These are phyloP conservation scores for Lycorma delicatula DNA, from an alignment of 1,140 invertebrate species.

Conservation along the genomic window DNA sequence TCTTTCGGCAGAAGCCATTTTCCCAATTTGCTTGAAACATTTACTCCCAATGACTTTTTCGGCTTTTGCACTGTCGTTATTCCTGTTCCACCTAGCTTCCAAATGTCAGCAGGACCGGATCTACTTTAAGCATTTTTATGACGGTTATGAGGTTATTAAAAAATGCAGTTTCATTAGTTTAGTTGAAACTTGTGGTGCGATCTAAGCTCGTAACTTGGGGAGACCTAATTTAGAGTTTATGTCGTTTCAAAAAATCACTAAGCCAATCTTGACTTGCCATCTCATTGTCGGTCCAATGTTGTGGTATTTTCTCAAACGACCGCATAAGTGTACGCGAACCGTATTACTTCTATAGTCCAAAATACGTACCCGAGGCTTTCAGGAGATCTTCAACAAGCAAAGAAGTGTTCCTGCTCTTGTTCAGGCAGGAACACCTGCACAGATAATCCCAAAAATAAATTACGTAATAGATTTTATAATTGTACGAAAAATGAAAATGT, in stretches of 20 bases:
- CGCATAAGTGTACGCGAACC: too few relatives aligned
- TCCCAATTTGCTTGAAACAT: constrained; percentile 41
- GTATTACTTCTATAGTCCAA: too few relatives aligned
- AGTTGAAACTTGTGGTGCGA: constrained; percentile 14
- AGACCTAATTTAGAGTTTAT: constrained; percentile 33
- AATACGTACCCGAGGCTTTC: too few relatives aligned
- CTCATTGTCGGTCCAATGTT: constrained; percentile 31
- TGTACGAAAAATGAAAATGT: too few relatives aligned
- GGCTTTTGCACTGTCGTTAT: constrained; percentile 39
- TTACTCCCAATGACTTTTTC: constrained; percentile 31
- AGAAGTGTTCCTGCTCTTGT: too few relatives aligned
- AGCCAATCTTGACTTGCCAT: constrained; percentile 34
- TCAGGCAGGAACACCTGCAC: too few relatives aligned
- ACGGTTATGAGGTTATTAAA: constrained; percentile 31
- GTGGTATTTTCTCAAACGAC: too few relatives aligned
- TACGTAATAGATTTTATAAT: too few relatives aligned
- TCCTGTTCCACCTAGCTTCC: constrained; percentile 39
- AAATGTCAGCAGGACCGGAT: constrained; percentile 36
- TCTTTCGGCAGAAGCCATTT: constrained; percentile 38
- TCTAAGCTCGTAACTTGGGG: constrained; percentile 36
- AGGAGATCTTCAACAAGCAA: too few relatives aligned
- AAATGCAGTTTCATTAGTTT: constrained; percentile 26
- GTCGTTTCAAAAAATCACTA: constrained; percentile 29
- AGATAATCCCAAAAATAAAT: too few relatives aligned
- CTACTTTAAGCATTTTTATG: constrained; percentile 31